phyloP scores from a whole-genome alignment of 2,797 vertebrate genomes.

The Sphaeramia orbicularis region DNA sequence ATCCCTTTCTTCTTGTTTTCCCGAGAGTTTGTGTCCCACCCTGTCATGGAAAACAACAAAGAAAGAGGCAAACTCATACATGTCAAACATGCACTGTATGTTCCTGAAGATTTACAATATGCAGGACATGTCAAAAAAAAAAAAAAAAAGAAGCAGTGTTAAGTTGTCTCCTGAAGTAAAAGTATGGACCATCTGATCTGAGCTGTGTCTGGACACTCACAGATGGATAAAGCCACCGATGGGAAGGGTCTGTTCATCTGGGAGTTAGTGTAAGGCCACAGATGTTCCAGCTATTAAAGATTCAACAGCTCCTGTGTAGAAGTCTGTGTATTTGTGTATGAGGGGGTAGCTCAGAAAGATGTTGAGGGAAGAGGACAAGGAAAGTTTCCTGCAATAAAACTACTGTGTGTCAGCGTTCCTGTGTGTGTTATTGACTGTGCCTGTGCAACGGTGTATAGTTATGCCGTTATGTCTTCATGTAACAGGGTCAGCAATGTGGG shows the following conservation, averaged over 20 bases:
- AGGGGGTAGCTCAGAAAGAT: constrained; percentile 30
- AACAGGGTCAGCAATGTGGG: too few relatives aligned
- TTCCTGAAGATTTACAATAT: too few relatives aligned
- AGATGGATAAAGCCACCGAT: constrained; percentile 19
- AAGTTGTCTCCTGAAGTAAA: constrained; percentile 20
- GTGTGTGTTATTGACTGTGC: constrained; percentile 7
- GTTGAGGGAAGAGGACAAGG: constrained; percentile 13
- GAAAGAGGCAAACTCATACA: too few relatives aligned
- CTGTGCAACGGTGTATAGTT: not conserved
- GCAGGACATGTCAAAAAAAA: not conserved
- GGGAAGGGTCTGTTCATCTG: constrained; percentile 30
- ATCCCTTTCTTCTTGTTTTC: too few relatives aligned
- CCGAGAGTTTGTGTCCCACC: too few relatives aligned
- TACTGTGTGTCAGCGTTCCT: not conserved
- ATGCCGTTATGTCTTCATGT: not conserved
- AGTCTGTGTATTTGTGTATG: constrained; percentile 35
- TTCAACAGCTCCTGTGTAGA: constrained; percentile 54
- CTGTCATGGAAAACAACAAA: too few relatives aligned
- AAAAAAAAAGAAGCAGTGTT: not conserved
- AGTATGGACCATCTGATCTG: constrained; percentile 29
- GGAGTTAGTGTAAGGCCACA: constrained; percentile 44
- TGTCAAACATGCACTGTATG: too few relatives aligned
- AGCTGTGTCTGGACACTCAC: constrained; percentile 34
- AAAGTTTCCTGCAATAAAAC: constrained; percentile 27
- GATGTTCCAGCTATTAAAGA: constrained; percentile 69